Percentiles rank a stretch among this genome's conserved stretches.
Conservation (phyloP, 2,888 invertebrate genomes). For the Micoletzkya japonica region DNA sequence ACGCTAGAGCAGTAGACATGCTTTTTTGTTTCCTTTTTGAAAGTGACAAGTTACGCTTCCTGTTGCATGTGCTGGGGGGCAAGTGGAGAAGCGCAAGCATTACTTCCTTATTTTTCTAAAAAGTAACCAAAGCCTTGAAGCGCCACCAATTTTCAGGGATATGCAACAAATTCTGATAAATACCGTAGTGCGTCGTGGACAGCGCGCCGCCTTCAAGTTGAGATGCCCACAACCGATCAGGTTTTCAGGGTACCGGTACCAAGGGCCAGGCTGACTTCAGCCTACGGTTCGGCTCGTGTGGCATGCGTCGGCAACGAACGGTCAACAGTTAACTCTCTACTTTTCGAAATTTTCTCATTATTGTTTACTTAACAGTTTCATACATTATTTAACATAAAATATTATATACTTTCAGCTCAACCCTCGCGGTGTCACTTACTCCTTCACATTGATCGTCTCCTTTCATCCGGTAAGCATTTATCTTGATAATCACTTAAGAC, state of each 20-base stretch:
- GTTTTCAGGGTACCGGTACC: conserved; percentile 1
- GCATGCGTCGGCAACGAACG: conserved; percentile 61
- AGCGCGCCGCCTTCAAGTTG: too few relatives aligned
- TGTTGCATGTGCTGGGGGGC: too few relatives aligned
- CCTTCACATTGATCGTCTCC: conserved; percentile 61
- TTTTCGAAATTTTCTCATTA: not conserved
- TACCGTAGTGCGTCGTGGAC: too few relatives aligned
- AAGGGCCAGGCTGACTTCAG: conserved; percentile 42
- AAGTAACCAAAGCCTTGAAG: too few relatives aligned
- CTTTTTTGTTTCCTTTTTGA: too few relatives aligned
- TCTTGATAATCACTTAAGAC: too few relatives aligned
- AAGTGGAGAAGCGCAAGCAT: not conserved
- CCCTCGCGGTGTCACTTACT: conserved; percentile 62
- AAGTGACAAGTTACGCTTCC: too few relatives aligned
- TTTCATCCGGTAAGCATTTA: conserved; percentile 53
- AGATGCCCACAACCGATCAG: too few relatives aligned
- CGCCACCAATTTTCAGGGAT: too few relatives aligned
- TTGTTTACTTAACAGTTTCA: not conserved
- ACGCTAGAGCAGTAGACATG: not conserved
- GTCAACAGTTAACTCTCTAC: conserved; percentile 27
- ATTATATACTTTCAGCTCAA: conserved; percentile 34
- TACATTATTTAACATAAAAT: not conserved
- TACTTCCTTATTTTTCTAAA: not conserved
- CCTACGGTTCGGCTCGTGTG: conserved; percentile 62
- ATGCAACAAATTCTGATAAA: too few relatives aligned